A percentile compares a stretch with the other conserved stretches of the same genome.
Evolutionary conservation across 2,113 vertebrate genomes (phyloP).

Genomic region (Cyprinodon tularosa): DNA sequence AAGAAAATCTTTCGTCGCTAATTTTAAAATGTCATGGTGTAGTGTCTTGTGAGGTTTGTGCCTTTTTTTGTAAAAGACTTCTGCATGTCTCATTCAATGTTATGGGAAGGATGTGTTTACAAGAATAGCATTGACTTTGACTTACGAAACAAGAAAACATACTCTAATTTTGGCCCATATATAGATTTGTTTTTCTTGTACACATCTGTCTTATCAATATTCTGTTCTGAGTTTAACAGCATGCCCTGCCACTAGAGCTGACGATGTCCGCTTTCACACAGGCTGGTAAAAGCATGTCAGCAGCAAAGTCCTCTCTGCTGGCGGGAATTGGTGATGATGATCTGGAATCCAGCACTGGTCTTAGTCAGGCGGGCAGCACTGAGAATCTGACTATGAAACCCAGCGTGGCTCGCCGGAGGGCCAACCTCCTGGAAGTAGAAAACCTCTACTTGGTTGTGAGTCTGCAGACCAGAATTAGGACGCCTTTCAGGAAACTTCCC

Average conservation of each 20-base stretch:
- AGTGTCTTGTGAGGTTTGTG: not conserved
- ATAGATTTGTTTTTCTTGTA: not conserved
- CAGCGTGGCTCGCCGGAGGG: slow-evolving; percentile 75
- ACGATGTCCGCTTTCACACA: slow-evolving; percentile 42
- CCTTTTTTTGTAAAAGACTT: not conserved
- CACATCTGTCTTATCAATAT: not conserved
- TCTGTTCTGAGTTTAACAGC: not conserved
- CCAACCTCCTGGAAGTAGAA: slow-evolving; percentile 84
- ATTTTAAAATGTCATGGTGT: not conserved
- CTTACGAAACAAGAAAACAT: not conserved
- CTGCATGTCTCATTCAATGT: not conserved
- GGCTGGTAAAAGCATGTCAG: slow-evolving; percentile 79
- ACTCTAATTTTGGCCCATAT: not conserved
- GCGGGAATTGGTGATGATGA: slow-evolving; percentile 80
- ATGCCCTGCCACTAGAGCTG: not conserved
- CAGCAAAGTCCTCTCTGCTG: slow-evolving; percentile 76
- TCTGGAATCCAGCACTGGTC: slow-evolving; percentile 66
- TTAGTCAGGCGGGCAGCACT: slow-evolving; percentile 72
- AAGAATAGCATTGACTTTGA: not conserved
- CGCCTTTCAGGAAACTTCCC: fast-evolving
- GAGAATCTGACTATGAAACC: slow-evolving; percentile 69
- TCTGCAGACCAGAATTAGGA: not conserved
- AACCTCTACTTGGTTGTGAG: slow-evolving; percentile 83
- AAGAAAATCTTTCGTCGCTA: too few relatives aligned
- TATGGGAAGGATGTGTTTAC: not conserved